Conservation (phyloP, 2,113 vertebrate genomes). For the Semnornis frantzii region DNA sequence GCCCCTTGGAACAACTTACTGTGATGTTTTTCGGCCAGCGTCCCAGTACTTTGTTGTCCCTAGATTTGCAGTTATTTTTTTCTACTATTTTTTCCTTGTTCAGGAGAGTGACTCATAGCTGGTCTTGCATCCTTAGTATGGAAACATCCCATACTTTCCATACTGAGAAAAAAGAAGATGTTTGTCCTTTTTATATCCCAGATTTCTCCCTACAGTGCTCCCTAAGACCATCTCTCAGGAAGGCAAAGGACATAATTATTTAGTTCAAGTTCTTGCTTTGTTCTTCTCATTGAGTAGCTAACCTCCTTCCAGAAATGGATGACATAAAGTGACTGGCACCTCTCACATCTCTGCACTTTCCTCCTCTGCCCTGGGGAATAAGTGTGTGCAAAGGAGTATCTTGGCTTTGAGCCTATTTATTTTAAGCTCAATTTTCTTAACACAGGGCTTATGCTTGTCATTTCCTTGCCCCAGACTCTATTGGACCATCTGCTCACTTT, state of each 20-base stretch:
- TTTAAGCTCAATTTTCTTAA: slow-evolving; percentile 22
- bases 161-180: background rate
- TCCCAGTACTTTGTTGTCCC: background rate
- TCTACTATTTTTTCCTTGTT: background rate
- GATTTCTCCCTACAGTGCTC: background rate
- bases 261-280: background rate
- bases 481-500: slow-evolving; percentile 35
- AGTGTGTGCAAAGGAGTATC: slow-evolving; percentile 9
- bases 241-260: background rate
- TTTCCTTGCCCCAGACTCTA: background rate
- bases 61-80: background rate
- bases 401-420: slow-evolving; percentile 33
- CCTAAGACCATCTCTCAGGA: background rate
- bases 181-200: background rate
- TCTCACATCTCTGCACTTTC: background rate
- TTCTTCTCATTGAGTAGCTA: background rate
- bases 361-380: background rate
- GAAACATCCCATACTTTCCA: background rate
- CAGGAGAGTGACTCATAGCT: background rate
- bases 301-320: background rate
- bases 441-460: background rate
- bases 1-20: background rate
- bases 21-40: background rate
- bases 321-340: slow-evolving; percentile 17
- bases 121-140: background rate